Evolutionary conservation across 2,888 invertebrate genomes (phyloP), one percentile per base, ranked within the genome.

Genomic region (Amiota mariae): DNA sequence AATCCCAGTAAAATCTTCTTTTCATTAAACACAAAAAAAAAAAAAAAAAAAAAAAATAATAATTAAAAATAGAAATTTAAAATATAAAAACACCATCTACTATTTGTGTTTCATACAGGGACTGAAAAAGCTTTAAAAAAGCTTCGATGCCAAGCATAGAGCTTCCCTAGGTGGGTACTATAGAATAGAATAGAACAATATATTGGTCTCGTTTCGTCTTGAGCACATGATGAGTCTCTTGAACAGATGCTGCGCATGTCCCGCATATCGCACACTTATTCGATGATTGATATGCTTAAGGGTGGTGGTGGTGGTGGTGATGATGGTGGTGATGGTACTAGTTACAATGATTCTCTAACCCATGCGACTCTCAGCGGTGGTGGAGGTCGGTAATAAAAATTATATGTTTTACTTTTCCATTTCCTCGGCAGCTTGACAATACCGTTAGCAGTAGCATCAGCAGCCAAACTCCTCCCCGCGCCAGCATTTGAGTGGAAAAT

Each of bases 171-270:
- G 36, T 36, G 36, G 36, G 8, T 36, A 6, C 36, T 6, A 36
- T 36, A 36, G 36, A 36, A 36, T 36, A 36, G 36, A 4, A 36
- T 36, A 36, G 8, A 72, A 78, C 72, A 72, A 70, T 80, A 77
- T 82, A 77, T 77, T 77, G 78, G 76, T 86, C 84, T 84, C 81
- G 76, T 75, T 86, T 81, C 78, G 78, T 78, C 84, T 77, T 71
- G 76, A 49, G 61, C 61, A 15, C 73, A 70, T 68, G 71, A 54
- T 68, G 63, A 68, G 47, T 18, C 46, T n/a, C 49, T 36, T 54
- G 8, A 9, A 75, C 76, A 78, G 73, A 81, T 86, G 85, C 80
- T 87, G 87, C 85, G 85, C 88, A 87, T 87, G 88, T 82, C 84
- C 78, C 79, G 77, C 82, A 78, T 77, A 78, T 80, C 77, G 80